Conservation (phyloP, 2,113 vertebrate genomes). For the Aleadryas rufinucha region DNA sequence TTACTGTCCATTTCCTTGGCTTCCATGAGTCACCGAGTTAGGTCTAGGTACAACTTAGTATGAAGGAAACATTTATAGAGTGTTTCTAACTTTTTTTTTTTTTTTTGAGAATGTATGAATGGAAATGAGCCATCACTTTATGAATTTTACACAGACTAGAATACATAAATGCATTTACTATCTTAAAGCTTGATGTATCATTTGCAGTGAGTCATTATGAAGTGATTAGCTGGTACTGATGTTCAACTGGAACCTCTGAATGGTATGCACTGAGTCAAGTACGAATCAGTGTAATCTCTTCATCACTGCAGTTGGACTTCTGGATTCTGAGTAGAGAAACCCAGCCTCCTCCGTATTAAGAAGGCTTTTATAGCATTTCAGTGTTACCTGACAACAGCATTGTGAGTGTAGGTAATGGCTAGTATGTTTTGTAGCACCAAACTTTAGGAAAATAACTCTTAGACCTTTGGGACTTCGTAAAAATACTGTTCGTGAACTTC, state of each 20-base stretch:
- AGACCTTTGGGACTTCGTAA: not conserved
- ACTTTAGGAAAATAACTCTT: not conserved
- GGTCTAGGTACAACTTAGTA: not conserved
- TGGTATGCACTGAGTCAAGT: not conserved
- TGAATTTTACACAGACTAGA: not conserved
- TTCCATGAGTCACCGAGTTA: not conserved
- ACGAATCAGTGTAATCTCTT: not conserved
- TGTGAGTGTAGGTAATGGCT: not conserved
- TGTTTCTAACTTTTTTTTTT: not conserved
- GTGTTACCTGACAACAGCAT: not conserved
- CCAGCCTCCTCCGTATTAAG: not conserved
- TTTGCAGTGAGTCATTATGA: not conserved
- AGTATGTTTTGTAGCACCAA: not conserved
- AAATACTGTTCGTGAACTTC: not conserved
- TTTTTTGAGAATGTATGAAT: not conserved
- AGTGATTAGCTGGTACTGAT: not conserved
- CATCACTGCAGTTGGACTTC: not conserved
- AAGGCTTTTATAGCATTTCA: not conserved
- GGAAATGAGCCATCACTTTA: not conserved
- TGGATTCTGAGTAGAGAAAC: not conserved
- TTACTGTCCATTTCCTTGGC: not conserved
- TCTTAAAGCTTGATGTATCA: not conserved
- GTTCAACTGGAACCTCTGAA: not conserved
- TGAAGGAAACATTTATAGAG: not conserved
- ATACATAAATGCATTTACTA: not conserved